Percentiles rank a stretch among this genome's conserved stretches.
Evolutionary conservation across 1,140 invertebrate genomes (phyloP).

Genomic region (Drosophila paulistorum): DNA sequence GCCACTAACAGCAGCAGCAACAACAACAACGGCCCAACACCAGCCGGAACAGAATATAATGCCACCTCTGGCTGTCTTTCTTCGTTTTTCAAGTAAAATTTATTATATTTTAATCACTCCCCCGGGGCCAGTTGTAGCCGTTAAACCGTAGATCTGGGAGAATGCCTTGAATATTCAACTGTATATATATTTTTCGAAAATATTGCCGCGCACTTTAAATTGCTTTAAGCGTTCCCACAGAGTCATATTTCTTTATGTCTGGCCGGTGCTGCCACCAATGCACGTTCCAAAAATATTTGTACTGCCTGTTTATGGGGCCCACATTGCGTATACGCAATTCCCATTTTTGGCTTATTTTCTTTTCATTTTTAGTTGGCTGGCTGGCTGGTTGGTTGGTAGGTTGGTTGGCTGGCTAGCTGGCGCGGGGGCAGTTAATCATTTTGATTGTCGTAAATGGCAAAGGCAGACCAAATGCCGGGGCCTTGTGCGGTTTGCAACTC

Average conservation of each 20-base stretch:
- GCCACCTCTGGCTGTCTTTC: conserved; percentile 50
- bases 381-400: no score
- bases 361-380: conserved; percentile 4
- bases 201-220: conserved; percentile 59
- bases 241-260: conserved; percentile 62
- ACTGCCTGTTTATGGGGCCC: conserved; percentile 51
- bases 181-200: neutral
- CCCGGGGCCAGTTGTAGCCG: conserved; percentile 72
- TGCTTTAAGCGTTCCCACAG: conserved; percentile 61
- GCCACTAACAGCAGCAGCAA: conserved; percentile 21
- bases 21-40: neutral
- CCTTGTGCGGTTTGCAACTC: conserved; percentile 30
- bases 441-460: conserved; percentile 76
- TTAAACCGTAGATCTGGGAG: conserved; percentile 69
- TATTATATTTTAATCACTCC: conserved; percentile 82
- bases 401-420: neutral
- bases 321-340: conserved; percentile 61
- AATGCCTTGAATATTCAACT: conserved; percentile 34
- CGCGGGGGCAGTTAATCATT: conserved; percentile 71
- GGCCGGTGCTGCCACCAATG: conserved; percentile 17
- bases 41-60: conserved; percentile 1
- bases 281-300: conserved; percentile 20
- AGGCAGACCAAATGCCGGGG: neutral
- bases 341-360: conserved; percentile 7
- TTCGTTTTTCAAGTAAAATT: conserved; percentile 78